Evolutionary conservation across 2,888 invertebrate species (phyloP).

Genomic region (Spisula solida): DNA sequence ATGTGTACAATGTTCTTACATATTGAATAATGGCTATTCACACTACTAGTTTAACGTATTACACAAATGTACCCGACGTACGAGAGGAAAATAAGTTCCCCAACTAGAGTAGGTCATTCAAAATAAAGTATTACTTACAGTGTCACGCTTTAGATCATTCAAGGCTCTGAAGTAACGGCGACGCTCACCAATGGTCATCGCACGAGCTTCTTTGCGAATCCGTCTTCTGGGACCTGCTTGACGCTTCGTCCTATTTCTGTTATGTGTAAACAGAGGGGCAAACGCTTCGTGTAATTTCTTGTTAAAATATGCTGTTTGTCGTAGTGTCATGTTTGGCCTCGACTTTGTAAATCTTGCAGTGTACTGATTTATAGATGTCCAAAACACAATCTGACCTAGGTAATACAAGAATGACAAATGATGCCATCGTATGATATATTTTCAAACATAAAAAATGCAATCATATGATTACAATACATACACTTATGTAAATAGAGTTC

Average conservation of each 20-base stretch:
- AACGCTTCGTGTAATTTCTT: background rate
- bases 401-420: background rate
- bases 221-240: conserved; percentile 13
- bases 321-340: conserved; percentile 34
- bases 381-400: conserved; percentile 53
- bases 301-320: conserved; percentile 42
- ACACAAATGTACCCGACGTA: too few species aligned
- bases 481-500: too few species aligned
- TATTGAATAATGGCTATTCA: too few species aligned
- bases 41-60: too few species aligned
- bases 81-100: too few species aligned
- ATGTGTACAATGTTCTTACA: too few species aligned
- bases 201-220: conserved; percentile 53
- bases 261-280: background rate
- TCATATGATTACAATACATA: too few species aligned
- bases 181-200: conserved; percentile 33
- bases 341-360: conserved; percentile 49
- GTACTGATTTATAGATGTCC: conserved; percentile 57
- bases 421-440: background rate
- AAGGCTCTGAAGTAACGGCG: conserved; percentile 55
- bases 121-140: conserved; percentile 28
- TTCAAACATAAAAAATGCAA: background rate
- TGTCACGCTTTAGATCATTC: conserved; percentile 57
- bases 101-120: too few species aligned
- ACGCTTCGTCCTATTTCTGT: background rate